These are phyloP conservation scores for Neolamprologus kungweensis DNA, from an alignment of 2,113 vertebrate genomes.

Conservation along the genomic window DNA sequence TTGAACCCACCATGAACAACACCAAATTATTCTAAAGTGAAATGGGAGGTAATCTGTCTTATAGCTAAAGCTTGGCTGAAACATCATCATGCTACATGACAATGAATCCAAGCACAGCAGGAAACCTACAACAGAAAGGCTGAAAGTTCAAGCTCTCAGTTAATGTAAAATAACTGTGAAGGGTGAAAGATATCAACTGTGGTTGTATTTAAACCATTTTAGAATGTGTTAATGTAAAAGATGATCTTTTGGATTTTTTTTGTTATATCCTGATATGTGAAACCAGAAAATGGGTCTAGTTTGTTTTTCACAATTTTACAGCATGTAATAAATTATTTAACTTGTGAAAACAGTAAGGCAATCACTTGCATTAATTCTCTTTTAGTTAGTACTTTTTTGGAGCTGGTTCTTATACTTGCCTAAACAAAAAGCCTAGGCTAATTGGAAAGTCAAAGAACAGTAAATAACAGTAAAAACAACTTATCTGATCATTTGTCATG, in stretches of 20 bases:
- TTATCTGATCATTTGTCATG: neutral
- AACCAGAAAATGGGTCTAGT: neutral
- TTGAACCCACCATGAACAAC: neutral
- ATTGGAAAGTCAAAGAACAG: neutral
- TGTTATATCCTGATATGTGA: neutral
- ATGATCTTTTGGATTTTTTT: neutral
- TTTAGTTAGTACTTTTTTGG: neutral
- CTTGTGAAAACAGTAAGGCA: neutral
- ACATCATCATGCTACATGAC: accelerated
- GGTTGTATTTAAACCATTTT: neutral
- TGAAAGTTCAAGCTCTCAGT: neutral
- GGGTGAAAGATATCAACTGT: neutral
- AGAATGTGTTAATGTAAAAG: neutral
- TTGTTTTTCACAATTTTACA: neutral
- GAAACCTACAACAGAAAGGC: neutral
- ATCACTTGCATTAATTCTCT: neutral
- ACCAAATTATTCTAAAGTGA: neutral
- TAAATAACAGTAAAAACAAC: neutral
- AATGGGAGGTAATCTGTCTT: neutral
- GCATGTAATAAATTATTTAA: neutral
- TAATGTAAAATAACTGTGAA: neutral
- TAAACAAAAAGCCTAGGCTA: neutral
- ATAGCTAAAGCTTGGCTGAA: neutral
- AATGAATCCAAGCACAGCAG: neutral
- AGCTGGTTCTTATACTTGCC: neutral